Evolutionary conservation across 2,797 vertebrate species (phyloP), one percentile per base, ranked within the genome.

Genomic region (Dallia pectoralis): DNA sequence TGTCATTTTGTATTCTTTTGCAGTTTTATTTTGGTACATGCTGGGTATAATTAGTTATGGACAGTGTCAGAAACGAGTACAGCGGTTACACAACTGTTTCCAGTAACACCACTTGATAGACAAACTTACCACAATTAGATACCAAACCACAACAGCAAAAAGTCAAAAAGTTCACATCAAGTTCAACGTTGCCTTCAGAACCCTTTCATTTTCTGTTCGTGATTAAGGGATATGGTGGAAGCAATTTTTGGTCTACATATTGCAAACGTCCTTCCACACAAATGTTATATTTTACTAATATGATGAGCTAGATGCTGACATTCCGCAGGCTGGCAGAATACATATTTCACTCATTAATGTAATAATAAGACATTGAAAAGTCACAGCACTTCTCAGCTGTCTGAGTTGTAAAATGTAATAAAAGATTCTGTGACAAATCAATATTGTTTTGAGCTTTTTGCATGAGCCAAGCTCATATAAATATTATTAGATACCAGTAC

Each of bases 61-160:
- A 16, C 53, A 32, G 27, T 18, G 32, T 30, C 30, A 64, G 16
- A 30, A 14, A 14, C 7, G 2, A 32, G 25, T 25, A 29, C 61
- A 62, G 61, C 61, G 29, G 19, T 64, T 64, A 64, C 15, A 29
- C 62, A 64, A 32, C 16, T 30, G 14, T 63, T 33, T 64, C 30
- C 30, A 6, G 29, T 18, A 15, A 59, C 53, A 25, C 53, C 12
- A 25, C 22, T 59, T 12, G 62, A 64, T 19, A 64, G 30, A 33
- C 62, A 33, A 64, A 64, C 30, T 25, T 25, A 59, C 22, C 53
- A 59, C 53, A 64, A 64, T 16, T 16, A 30, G 30, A 19, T 16
- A 32, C 15, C 32, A 33, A 32, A 64, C 29, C 62, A 16, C 62
- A 64, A 64, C 62, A 64, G 62, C 62, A 64, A 59, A 59, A 59